Percentiles rank a stretch among this genome's conserved stretches.
Evolutionary conservation across 2,113 vertebrate species (phyloP).

Genomic region (Pimephales promelas): DNA sequence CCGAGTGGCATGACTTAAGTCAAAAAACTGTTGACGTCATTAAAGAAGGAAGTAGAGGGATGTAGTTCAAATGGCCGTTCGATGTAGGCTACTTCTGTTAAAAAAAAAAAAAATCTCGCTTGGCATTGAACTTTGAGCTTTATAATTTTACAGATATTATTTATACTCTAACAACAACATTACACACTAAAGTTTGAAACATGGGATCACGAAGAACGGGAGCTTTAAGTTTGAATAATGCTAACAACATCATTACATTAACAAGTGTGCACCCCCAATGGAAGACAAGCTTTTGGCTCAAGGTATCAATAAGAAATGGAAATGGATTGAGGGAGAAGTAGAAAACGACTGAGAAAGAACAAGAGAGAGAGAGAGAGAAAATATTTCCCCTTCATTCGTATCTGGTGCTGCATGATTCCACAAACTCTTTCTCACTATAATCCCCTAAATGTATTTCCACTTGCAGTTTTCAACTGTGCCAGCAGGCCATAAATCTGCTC

Average conservation of each 20-base stretch:
- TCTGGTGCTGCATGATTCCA: conserved; percentile 27
- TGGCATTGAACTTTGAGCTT: no score
- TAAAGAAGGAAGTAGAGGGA: no score
- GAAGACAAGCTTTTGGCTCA: conserved; percentile 38
- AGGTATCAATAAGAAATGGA: neutral
- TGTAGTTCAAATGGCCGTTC: no score
- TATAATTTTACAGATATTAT: no score
- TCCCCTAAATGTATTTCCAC: conserved; percentile 22
- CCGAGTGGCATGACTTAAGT: no score
- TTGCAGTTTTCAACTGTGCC: conserved; percentile 5
- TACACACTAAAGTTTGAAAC: no score
- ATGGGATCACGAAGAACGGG: no score
- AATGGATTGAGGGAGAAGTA: neutral
- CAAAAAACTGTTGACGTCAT: no score
- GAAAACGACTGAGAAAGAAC: neutral
- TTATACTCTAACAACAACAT: no score
- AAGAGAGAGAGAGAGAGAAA: neutral
- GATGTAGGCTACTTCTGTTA: no score
- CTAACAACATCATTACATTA: neutral
- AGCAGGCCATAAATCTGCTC: conserved; percentile 21
- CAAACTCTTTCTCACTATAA: conserved; percentile 28
- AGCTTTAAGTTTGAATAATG: neutral
- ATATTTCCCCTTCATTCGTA: conserved; percentile 46
- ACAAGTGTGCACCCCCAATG: neutral
- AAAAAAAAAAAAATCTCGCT: no score